A percentile compares a stretch with the other conserved stretches of the same genome.
Conservation (phyloP, 1,140 invertebrate genomes). For the Sesamia nonagrioides region DNA sequence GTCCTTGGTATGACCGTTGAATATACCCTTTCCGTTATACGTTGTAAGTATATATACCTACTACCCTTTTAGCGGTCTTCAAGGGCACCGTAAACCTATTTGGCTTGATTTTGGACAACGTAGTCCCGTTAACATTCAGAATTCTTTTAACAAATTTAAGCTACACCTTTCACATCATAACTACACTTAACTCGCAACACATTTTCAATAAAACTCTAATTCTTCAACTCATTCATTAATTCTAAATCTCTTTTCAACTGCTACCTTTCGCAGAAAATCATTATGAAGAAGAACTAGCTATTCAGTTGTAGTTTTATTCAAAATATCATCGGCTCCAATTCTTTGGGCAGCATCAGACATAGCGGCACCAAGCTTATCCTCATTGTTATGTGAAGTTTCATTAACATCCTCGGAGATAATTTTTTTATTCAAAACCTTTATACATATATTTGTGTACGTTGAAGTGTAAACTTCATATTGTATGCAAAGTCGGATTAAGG, state of each 20-base stretch:
- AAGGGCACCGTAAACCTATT: no score
- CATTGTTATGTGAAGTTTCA: constrained; percentile 71
- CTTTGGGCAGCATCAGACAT: constrained; percentile 61
- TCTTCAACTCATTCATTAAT: constrained; percentile 38
- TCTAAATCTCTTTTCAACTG: constrained; percentile 43
- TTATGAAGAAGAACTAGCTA: constrained; percentile 11
- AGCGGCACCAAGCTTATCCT: constrained; percentile 66
- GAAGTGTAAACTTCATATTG: constrained; percentile 70
- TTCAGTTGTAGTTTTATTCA: constrained; percentile 20
- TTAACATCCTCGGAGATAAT: constrained; percentile 63
- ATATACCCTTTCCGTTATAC: no score
- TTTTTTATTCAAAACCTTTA: constrained; percentile 56
- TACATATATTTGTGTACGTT: constrained; percentile 60
- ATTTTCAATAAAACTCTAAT: constrained; percentile 21
- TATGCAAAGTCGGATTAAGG: constrained; percentile 74
- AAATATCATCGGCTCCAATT: constrained; percentile 10
- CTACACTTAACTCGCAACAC: neutral
- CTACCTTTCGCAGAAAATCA: constrained; percentile 28
- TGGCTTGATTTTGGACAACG: no score
- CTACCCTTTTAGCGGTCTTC: no score
- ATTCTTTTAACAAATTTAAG: neutral
- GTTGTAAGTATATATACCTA: no score
- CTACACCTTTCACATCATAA: constrained; percentile 5
- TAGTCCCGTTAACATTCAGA: neutral
- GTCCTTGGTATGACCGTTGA: no score